Conservation (phyloP, 1,140 invertebrate species). For the Drosophila mauritiana region DNA sequence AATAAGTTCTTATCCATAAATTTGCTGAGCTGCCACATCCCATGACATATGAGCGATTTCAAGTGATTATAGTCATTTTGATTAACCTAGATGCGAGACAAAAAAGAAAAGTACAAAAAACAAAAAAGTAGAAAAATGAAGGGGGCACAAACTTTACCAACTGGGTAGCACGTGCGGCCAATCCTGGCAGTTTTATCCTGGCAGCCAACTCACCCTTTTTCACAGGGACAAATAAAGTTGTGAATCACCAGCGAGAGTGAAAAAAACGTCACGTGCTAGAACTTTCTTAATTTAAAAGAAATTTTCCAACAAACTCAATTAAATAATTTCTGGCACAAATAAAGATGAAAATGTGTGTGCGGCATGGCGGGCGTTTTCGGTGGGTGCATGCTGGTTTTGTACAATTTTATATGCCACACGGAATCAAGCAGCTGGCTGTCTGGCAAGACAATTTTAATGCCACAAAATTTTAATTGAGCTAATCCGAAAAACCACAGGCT, state of each 20-base stretch:
- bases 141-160: slow-evolving; percentile 49
- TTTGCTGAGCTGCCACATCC: neutral
- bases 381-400: slow-evolving; percentile 43
- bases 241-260: slow-evolving; percentile 26
- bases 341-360: slow-evolving; percentile 65
- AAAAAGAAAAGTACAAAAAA: slow-evolving; percentile 14
- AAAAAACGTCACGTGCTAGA: slow-evolving; percentile 75
- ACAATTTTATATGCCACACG: slow-evolving; percentile 33
- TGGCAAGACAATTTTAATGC: slow-evolving; percentile 67
- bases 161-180: slow-evolving; percentile 61
- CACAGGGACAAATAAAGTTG: slow-evolving; percentile 49
- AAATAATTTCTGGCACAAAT: slow-evolving; percentile 78
- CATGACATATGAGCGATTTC: slow-evolving; percentile 52
- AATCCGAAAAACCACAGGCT: slow-evolving; percentile 73
- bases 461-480: slow-evolving; percentile 81
- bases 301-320: slow-evolving; percentile 83
- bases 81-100: slow-evolving; percentile 33
- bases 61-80: slow-evolving; percentile 62
- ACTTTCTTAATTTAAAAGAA: slow-evolving; percentile 82
- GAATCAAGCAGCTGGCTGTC: slow-evolving; percentile 27
- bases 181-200: neutral
- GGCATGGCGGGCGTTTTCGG: neutral
- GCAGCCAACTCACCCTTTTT: slow-evolving; percentile 11
- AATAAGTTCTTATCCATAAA: neutral
- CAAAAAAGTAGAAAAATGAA: slow-evolving; percentile 3